phyloP scores from a whole-genome alignment of 2,113 vertebrate genomes.

The Orthonyx spaldingii region DNA sequence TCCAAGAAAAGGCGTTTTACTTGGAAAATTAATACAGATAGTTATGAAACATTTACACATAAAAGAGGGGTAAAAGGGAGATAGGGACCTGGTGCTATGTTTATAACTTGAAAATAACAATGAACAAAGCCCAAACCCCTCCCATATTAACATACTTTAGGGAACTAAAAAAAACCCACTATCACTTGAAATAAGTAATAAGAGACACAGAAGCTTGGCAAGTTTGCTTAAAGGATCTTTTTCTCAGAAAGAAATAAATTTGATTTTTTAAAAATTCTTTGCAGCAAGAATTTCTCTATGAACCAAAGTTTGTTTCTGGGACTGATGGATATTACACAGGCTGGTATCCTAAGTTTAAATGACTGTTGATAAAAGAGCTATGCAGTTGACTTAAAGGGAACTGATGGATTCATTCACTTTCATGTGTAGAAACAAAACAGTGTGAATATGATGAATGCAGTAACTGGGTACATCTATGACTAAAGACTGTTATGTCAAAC shows the following conservation, averaged over 20 bases:
- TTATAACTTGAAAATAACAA: constrained; percentile 6
- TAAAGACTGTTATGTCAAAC: background rate
- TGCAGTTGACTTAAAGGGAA: background rate
- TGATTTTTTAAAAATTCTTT: background rate
- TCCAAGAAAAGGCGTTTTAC: background rate
- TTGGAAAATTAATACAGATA: constrained; percentile 6
- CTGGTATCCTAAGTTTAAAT: background rate
- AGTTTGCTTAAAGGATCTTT: background rate
- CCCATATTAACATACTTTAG: background rate
- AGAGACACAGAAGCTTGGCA: background rate
- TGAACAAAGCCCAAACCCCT: background rate
- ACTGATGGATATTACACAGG: background rate
- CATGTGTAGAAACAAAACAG: background rate
- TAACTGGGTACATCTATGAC: background rate
- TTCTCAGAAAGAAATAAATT: background rate
- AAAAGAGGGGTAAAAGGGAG: constrained; percentile 7
- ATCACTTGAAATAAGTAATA: background rate
- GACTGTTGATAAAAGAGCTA: background rate
- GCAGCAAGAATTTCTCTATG: background rate
- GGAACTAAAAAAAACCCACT: background rate
- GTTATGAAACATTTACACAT: background rate
- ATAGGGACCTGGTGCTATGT: background rate
- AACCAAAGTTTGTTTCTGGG: background rate
- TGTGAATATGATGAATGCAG: background rate
- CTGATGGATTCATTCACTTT: background rate